Evolutionary conservation across 2,888 invertebrate species (phyloP).

Genomic region (Cantharis flavilabris): DNA sequence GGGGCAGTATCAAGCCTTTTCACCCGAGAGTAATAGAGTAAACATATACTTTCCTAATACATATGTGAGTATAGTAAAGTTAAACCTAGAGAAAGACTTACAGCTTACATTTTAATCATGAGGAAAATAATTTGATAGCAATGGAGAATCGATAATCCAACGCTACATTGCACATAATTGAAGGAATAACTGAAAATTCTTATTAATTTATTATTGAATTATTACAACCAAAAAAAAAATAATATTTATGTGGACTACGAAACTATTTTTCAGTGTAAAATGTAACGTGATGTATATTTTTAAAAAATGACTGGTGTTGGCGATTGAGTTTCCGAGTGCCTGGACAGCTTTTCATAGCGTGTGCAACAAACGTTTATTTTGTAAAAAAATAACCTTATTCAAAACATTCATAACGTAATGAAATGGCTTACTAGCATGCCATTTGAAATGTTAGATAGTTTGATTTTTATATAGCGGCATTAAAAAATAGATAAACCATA

Average conservation of each 20-base stretch:
- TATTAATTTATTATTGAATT: neutral
- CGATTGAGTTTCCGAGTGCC: conserved; percentile 12
- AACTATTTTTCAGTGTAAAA: neutral
- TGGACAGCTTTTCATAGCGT: conserved; percentile 31
- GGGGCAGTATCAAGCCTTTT: too few relatives aligned
- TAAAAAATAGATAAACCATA: neutral
- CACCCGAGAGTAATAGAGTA: too few relatives aligned
- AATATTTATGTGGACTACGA: neutral
- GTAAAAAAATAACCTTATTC: conserved; percentile 41
- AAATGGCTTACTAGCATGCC: conserved; percentile 44
- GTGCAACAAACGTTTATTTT: conserved; percentile 38
- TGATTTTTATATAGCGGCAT: conserved; percentile 23
- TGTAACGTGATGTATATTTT: neutral
- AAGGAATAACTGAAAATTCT: too few relatives aligned
- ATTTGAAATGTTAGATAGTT: conserved; percentile 33
- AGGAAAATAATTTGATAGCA: too few relatives aligned
- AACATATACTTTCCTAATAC: too few relatives aligned
- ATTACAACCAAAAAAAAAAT: neutral
- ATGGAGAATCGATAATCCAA: too few relatives aligned
- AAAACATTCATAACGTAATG: conserved; percentile 46
- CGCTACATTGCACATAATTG: too few relatives aligned
- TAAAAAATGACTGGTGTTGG: neutral
- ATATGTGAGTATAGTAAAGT: too few relatives aligned
- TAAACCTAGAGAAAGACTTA: too few relatives aligned
- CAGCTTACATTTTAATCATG: too few relatives aligned